Evolutionary conservation across 2,797 vertebrate genomes (phyloP), one percentile per base, ranked within the genome.

Genomic region (Sebastes miniatus): DNA sequence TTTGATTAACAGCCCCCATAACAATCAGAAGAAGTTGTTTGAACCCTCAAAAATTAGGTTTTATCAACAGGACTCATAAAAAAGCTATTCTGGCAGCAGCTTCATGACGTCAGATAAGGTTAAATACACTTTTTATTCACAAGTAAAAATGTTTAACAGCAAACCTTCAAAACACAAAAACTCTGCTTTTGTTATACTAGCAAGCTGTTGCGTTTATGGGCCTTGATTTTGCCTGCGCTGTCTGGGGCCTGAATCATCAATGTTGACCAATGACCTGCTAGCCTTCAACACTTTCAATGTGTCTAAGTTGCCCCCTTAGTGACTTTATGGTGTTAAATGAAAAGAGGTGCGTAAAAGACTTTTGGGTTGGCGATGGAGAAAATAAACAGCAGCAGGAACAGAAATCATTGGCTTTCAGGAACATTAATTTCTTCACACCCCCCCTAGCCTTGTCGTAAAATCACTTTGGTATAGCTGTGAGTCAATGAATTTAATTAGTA

Each of bases 51-150:
- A 39, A 70, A 70, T 29, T 1, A 73, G 47, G 43, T 62, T 72
- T 43, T 39, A 39, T 22, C 54, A 22, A 18, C 13, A n/a, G 25
- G 52, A 43, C 50, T 25, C 36, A 6, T 25, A 29, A 36, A 14
- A 65, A 43, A 65, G 29, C 73, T 69, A 6, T 13, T 34, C 65
- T 52, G 67, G 77, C 80, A 76, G 79, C 77, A 85, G 75, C 83
- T 61, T 22, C 62, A 71, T 62, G 71, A 79, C 72, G 27, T 83
- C 69, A 67, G 27, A 9, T 77, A 50, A 86, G 91, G 87, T 91
- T 93, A 89, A 92, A 94, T 90, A 77, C 68, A 83, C 74, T 77
- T 88, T 92, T 92, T 93, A 94, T 94, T 94, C 87, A 92, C 92
- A 90, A 39, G 88, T 92, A 92, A 81, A 93, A 93, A 92, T 87